Base-by-base conservation (phyloP, 2,797 vertebrate species). In the Coilia nasus region DNA sequence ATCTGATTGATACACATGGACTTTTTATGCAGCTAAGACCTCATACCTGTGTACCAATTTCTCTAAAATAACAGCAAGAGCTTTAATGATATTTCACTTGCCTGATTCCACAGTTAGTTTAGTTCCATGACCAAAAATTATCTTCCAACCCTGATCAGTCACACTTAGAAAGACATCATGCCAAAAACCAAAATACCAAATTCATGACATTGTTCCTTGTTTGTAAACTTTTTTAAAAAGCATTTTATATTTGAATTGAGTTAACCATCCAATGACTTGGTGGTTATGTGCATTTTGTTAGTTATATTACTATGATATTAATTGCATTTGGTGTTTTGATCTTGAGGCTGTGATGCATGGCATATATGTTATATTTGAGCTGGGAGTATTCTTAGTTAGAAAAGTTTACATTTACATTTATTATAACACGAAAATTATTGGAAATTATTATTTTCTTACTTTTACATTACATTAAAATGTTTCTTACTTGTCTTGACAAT, bases 111-210 rank as follows among this genome's bases (percentile, higher is more conserved):
- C 82, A n/a, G 4, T 84, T 2, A 92, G 71, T 87, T 86, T 87
- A 0, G 85, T 88, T 86, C 89, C 93, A 83, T 67, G 62, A 50
- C 87, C 57, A 82, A 93, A 92, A 83, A 85, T 78, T 6, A 91
- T 85, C 82, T 84, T 89, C 44, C 82, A 0, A 41, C 25, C 88
- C 31, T 78, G 71, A 23, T 2, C 21, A 87, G 86, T 89, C 90
- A 93, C 91, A 92, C 89, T 21, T 21, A 44, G 71, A 44, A 44
- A 78, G 31, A 78, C 17, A 17, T 31, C 19, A 78, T 78, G 35
- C 35, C 71, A 44, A 78, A 23, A 71, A 31, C 64, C 64, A 2
- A 28, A 31, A 78, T n/a, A n/a, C n/a, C 19, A 31, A 31, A 17
- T 41, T 19, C 6, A 21, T 6, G 7, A 21, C 1, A 19, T 19